Conservation (phyloP, 1,140 invertebrate species). For the Cylas formicarius region DNA sequence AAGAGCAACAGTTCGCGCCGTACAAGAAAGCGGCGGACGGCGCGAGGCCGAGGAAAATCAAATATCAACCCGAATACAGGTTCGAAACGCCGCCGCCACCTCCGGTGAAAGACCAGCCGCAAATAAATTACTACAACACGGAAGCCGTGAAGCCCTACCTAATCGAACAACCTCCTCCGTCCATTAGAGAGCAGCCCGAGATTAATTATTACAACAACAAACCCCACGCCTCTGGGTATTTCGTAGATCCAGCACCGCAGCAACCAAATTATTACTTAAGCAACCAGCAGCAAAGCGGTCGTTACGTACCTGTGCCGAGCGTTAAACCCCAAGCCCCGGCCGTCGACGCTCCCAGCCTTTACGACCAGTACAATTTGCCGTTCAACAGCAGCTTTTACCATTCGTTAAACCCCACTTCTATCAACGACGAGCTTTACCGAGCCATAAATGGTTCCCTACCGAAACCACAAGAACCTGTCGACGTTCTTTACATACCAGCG, state of each 20-base stretch:
- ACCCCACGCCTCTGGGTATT: neutral
- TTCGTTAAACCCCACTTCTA: constrained; percentile 20
- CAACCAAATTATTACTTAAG: constrained; percentile 6
- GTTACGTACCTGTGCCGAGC: constrained; percentile 19
- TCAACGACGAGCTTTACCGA: constrained; percentile 26
- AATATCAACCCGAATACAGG: constrained; percentile 21
- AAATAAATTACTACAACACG: constrained; percentile 14
- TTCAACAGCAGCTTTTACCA: constrained; percentile 27
- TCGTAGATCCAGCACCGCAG: constrained; percentile 10
- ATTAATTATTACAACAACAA: constrained; percentile 9
- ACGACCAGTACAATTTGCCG: constrained; percentile 21
- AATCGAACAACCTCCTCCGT: neutral
- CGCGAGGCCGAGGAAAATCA: constrained; percentile 16
- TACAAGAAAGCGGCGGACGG: constrained; percentile 17
- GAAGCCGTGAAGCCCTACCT: neutral
- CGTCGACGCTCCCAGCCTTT: constrained; percentile 20
- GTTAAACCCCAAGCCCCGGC: constrained; percentile 17
- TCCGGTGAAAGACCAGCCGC: constrained; percentile 9
- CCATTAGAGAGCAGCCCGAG: neutral
- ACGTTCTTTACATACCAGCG: constrained; percentile 70
- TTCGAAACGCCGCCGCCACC: constrained; percentile 25
- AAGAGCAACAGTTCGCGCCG: constrained; percentile 23
- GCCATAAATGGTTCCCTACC: constrained; percentile 2
- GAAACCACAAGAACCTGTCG: constrained; percentile 56
- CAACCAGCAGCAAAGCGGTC: constrained; percentile 12